Base-by-base conservation (phyloP, 2,888 invertebrate species). In the Perizoma flavofasciatum region DNA sequence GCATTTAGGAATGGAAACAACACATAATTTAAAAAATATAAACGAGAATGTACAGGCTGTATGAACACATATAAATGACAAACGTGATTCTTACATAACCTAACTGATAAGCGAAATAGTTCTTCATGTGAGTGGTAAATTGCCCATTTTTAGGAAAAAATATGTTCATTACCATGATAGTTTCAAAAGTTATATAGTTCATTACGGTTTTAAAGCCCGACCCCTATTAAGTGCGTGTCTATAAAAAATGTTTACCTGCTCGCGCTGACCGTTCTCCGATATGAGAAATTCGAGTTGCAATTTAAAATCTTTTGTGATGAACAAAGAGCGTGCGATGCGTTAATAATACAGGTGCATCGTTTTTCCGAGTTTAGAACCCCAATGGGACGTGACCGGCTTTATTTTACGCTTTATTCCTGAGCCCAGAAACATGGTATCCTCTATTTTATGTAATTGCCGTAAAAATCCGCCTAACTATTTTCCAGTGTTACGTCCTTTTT, bases 261-360 rank as follows among this genome's bases (percentile, higher is more conserved):
- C 72, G 69, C 69, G 74, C 74, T 75, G 79, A 69, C 78, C 75
- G 74, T 81, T 79, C 74, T 75, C 79, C 72, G 72, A 81, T 85
- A 79, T 83, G 82, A 88, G 83, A 89, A 88, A 86, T 88, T 84
- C 73, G 83, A 83, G 82, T 87, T 89, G 89, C 89, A 91, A 89
- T 91, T 89, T 87, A 83, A 82, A 76, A 79, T 81, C 88, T 86
- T 90, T 91, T 91, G 90, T 91, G 77, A 77, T 74, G 86, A 89
- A 89, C 88, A 90, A 89, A 90, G 83, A 65, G 86, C 79, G 82
- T 80, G 77, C 80, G 82, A 86, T 88, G 88, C 88, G 83, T 88
- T 89, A 85, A 89, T 89, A 89, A 88, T 65, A 69, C 88, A 90
- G 89, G 89, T 91, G 91, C 88, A 89, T 86, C 81, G 85, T 67